Conservation (phyloP, 2,888 invertebrate genomes). For the Anthoptus insignis region DNA sequence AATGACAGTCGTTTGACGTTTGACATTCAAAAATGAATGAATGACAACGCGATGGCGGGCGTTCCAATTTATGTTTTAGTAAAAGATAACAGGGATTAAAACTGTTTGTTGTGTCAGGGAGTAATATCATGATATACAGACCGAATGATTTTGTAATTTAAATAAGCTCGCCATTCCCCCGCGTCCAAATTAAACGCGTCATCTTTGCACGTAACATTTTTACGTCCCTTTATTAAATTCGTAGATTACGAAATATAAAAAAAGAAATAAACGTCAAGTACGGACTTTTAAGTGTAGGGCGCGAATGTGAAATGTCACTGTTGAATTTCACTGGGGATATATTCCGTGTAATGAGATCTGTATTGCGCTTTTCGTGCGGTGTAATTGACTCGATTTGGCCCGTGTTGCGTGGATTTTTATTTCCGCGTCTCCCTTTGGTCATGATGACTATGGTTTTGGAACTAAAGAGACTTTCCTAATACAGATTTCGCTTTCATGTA, state of each 20-base stretch:
- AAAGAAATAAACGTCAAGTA: constrained; percentile 73
- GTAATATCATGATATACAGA: constrained; percentile 45
- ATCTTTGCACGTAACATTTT: constrained; percentile 65
- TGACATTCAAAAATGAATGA: constrained; percentile 61
- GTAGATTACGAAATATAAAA: constrained; percentile 78
- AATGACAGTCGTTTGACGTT: constrained; percentile 71
- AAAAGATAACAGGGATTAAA: constrained; percentile 47
- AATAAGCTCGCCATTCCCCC: constrained; percentile 63
- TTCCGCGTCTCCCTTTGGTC: constrained; percentile 24
- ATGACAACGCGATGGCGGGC: constrained; percentile 51
- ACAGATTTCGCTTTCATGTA: no score
- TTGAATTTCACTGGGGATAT: constrained; percentile 59
- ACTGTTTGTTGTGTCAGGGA: constrained; percentile 31
- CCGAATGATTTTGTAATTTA: constrained; percentile 65
- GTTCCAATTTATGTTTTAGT: constrained; percentile 54
- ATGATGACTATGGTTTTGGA: not conserved
- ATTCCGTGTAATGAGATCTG: constrained; percentile 69
- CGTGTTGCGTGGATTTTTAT: constrained; percentile 54
- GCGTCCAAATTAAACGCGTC: constrained; percentile 68
- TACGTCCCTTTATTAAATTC: constrained; percentile 76
- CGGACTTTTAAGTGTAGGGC: constrained; percentile 60
- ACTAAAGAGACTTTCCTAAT: not conserved
- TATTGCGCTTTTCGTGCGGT: constrained; percentile 58
- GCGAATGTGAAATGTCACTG: constrained; percentile 56
- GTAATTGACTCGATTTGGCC: constrained; percentile 66